Percentiles rank a stretch among this genome's conserved stretches.
phyloP scores from a whole-genome alignment of 2,888 invertebrate species.

The Scaptodrosophila latifasciaeformis region DNA sequence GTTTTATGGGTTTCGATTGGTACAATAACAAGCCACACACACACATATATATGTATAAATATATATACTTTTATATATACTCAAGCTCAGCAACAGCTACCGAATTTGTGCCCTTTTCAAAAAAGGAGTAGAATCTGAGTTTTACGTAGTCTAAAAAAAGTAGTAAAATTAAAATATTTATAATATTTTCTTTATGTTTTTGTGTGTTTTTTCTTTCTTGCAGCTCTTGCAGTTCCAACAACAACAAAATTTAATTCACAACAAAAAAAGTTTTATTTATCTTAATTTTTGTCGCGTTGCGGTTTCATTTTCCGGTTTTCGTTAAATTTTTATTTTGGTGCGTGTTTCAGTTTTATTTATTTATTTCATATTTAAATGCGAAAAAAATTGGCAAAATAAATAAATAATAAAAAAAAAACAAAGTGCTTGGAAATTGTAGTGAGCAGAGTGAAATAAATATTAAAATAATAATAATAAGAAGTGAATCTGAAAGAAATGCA shows the following conservation, averaged over 20 bases:
- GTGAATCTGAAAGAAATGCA: constrained; percentile 8
- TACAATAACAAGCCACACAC: too few species aligned
- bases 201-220: constrained; percentile 13
- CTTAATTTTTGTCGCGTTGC: not conserved
- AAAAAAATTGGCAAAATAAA: constrained; percentile 28
- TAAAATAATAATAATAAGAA: constrained; percentile 16
- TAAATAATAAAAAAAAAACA: constrained; percentile 10
- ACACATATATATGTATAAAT: too few species aligned
- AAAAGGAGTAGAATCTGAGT: too few species aligned
- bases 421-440: constrained; percentile 27
- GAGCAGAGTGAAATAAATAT: constrained; percentile 26
- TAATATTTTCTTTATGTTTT: too few species aligned
- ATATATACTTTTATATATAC: too few species aligned
- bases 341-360: constrained; percentile 18
- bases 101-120: too few species aligned
- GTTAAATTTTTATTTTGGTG: constrained; percentile 25
- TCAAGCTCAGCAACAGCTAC: too few species aligned
- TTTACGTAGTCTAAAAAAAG: too few species aligned
- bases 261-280: constrained; percentile 6
- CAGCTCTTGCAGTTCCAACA: constrained; percentile 21
- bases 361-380: constrained; percentile 23
- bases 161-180: too few species aligned
- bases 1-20: too few species aligned
- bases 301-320: not conserved
- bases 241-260: constrained; percentile 9